Base-by-base conservation (phyloP, 2,888 invertebrate species). In the Lypha dubia region DNA sequence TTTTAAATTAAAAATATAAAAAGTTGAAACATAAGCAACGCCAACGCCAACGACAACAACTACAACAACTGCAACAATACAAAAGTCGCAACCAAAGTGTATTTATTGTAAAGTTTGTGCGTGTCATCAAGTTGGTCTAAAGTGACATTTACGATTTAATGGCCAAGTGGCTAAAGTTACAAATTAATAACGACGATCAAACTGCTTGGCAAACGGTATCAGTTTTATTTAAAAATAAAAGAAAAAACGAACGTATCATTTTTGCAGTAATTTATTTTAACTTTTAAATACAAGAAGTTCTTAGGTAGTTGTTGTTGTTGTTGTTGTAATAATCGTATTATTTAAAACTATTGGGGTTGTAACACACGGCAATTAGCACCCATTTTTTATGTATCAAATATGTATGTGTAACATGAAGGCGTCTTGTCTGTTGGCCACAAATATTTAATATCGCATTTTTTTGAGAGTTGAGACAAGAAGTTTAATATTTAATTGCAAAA, bases 101-200 rank as follows among this genome's bases (percentile, higher is more conserved):
- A 75, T 68, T 79, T 38, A 75, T 68, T 79, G 67, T 68, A 68
- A 80, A 63, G 77, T 77, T 28, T 90, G 91, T 91, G 91, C 90
- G 91, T 90, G 90, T 91, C 91, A 91, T 91, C 91, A 89, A 89
- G 88, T 90, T 89, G 91, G 89, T 89, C 88, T 90, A 88, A 90
- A 91, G 90, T 90, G 90, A 90, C 90, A 91, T 89, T 90, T 90
- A 89, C 90, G 90, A 90, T 91, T 90, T 91, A 91, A 91, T 90
- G 91, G 91, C 90, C 88, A 86, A 86, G 86, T 86, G 86, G 87
- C 85, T 86, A 85, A 86, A 86, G 88, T 89, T 89, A 90, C 90
- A 90, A 90, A 90, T 89, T 90, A 90, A 89, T 90, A 90, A 88
- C 84, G 87, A 85, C 65, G 51, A 79, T 77, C 46, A 46, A n/a